These are phyloP conservation scores for Platyscapa corneri DNA, from an alignment of 1,140 invertebrate species.

Conservation along the genomic window DNA sequence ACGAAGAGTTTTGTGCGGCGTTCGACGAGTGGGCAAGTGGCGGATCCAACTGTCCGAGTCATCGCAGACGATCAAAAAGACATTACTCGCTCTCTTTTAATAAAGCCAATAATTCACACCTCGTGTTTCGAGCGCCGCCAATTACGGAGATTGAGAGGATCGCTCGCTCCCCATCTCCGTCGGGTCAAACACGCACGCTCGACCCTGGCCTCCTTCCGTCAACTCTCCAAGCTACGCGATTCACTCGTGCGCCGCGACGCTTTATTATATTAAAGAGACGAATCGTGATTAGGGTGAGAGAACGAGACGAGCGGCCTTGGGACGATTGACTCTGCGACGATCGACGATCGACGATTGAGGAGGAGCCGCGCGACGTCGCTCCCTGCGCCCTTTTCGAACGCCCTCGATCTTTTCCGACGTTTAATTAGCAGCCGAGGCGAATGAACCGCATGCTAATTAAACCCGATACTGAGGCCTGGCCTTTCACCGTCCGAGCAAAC, in stretches of 20 bases:
- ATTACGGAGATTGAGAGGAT: not conserved
- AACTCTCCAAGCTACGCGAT: constrained; percentile 58
- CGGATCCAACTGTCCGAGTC: not conserved
- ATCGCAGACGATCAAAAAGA: not conserved
- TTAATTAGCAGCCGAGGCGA: not conserved
- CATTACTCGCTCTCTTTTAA: constrained; percentile 18
- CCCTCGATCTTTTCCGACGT: not conserved
- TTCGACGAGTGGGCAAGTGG: not conserved
- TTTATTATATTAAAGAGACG: constrained; percentile 58
- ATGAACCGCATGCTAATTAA: not conserved
- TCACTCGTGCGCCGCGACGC: constrained; percentile 40
- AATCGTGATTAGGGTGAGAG: constrained; percentile 57
- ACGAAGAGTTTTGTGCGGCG: not conserved
- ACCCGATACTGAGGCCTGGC: not conserved
- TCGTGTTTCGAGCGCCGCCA: not conserved
- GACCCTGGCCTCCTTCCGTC: constrained; percentile 62
- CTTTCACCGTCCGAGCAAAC: not conserved
- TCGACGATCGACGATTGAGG: too few relatives aligned
- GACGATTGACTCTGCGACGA: not conserved
- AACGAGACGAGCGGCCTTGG: constrained; percentile 11
- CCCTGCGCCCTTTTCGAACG: not conserved
- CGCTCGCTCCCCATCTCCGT: constrained; percentile 30
- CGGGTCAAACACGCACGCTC: constrained; percentile 47
- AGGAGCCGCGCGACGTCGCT: too few relatives aligned
- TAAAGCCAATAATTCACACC: constrained; percentile 45